Evolutionary conservation across 2,888 invertebrate species (phyloP), one percentile per base, ranked within the genome.

Genomic region (Amphipyra berbera): DNA sequence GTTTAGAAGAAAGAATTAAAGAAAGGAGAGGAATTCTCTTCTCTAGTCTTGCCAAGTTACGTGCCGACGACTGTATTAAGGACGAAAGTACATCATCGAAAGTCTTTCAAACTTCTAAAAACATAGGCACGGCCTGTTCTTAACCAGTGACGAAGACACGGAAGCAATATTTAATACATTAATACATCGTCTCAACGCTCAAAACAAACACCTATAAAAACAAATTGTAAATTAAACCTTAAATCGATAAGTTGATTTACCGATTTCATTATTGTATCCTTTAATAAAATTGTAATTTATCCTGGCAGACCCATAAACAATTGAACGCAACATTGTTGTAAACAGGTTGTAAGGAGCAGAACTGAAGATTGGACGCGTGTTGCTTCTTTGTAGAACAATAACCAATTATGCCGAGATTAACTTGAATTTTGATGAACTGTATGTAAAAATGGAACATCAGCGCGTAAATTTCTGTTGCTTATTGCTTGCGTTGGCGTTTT

Each of bases 331-430:
- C 61, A 63, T 71, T 54, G 72, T 76, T 60, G 46, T 15, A 6
- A 67, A 61, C 56, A 10, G 49, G 59, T 75, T 55, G 15, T 7
- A 21, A 65, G 40, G 46, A 42, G 58, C 37, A 46, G 30, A 52
- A 42, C 60, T 45, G 10, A 9, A 48, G 49, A 63, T 62, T 58
- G 78, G 54, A 54, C 42, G 30, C 59, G 30, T 53, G 54, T 49
- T 38, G 60, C 54, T 61, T 50, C 56, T 67, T 61, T 57, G 71
- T 60, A 53, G 53, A 71, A 76, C 64, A 68, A 65, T 75, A 64
- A 68, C 68, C 79, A 71, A 78, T 76, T 71, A 75, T 53, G 56
- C 40, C 44, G 42, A 62, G 52, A 74, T 67, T 64, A 42, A 52
- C 46, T 55, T 67, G 45, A 15, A 56, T 48, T 66, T 55, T 57